Evolutionary conservation across 2,113 vertebrate genomes (phyloP).

Genomic region (Proteles cristata): DNA sequence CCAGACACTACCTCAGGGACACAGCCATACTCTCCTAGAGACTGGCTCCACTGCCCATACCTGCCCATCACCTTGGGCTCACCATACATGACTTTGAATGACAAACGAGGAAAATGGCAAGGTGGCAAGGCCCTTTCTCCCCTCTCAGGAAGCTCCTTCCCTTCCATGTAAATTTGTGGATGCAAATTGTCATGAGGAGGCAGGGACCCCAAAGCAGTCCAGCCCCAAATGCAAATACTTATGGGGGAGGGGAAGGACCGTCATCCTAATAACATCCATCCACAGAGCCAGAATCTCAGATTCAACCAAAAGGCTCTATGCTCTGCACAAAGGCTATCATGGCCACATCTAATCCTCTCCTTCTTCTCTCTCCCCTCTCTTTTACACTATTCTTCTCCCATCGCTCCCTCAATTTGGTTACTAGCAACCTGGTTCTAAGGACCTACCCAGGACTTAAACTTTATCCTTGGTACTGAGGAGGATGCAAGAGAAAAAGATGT

Average conservation of each 20-base stretch:
- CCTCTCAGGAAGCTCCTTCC: slow-evolving; percentile 53
- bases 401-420: not conserved
- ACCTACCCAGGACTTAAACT: not conserved
- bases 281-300: not conserved
- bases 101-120: not conserved
- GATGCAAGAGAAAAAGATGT: not conserved
- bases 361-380: not conserved
- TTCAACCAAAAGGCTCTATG: not conserved
- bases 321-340: not conserved
- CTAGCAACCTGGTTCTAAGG: not conserved
- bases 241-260: not conserved
- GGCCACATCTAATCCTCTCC: not conserved
- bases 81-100: slow-evolving; percentile 15
- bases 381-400: not conserved
- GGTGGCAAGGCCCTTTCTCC: not conserved
- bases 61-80: not conserved
- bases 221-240: slow-evolving; percentile 59
- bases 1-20: not conserved
- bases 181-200: slow-evolving; percentile 58
- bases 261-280: not conserved
- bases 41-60: not conserved
- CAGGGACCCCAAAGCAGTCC: slow-evolving; percentile 27
- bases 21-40: too few species aligned
- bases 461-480: not conserved
- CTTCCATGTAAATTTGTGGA: slow-evolving; percentile 68